Base-by-base conservation (phyloP, 2,113 vertebrate genomes). In the Platanista minor region DNA sequence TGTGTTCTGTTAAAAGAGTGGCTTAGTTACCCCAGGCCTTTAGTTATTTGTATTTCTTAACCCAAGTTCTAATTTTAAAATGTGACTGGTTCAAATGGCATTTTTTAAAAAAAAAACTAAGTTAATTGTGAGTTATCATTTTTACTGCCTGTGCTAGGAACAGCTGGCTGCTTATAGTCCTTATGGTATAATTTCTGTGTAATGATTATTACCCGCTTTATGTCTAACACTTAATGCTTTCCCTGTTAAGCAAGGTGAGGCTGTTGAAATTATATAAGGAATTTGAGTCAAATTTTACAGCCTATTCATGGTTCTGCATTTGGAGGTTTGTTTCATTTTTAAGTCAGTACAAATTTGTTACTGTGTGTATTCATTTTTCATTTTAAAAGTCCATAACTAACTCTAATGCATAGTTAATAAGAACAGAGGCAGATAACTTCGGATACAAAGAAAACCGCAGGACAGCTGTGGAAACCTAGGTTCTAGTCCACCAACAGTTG, bases 241-340 rank as follows among this genome's bases (percentile, higher is more conserved):
- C 94, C 81, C 80, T 97, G 82, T 91, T 87, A 96, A 97, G 69
- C 61, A 85, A 96, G 81, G 18, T 57, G 62, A 97, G 39, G 69
- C 86, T 97, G 52, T 95, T 97, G 81, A 97, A 92, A 74, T 95
- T 94, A 93, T 89, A 61, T 94, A 88, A 97, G 54, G 46, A 96
- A 94, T 96, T 84, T 36, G 41, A 96, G 33, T 97, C 54, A 85
- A 67, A 90, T 88, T 97, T 92, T 97, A 95, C 90, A 92, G 54
- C n/a, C 29, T 86, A 33, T 96, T 96, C 59, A 57, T 57, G 82
- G 61, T 91, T 81, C 64, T 94, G 52, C 66, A 90, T 95, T 97
- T 93, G 46, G 43, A 97, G 57, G 67, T 92, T 94, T 75, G 71
- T 78, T 97, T 82, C 90, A 87, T 69, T 95, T 95, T 94, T 87